Base-by-base conservation (phyloP, 2,113 vertebrate species). In the Talpa occidentalis region DNA sequence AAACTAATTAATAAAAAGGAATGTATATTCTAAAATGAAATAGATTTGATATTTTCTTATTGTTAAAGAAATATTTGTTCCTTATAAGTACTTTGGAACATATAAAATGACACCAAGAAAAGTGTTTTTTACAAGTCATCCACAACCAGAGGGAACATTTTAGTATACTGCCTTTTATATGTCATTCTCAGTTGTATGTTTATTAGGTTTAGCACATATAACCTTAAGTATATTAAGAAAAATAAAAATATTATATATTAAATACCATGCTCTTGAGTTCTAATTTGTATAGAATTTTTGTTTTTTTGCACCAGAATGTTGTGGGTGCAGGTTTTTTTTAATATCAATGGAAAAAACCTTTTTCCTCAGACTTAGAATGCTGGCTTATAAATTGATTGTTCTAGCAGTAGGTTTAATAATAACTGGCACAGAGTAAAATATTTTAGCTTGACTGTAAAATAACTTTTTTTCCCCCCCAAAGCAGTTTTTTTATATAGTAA, bases 61-160 rank as follows among this genome's bases (percentile, higher is more conserved):
- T 89, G 35, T 62, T 26, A 59, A 90, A 90, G 37, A 89, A 59
- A 30, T 62, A 28, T 21, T 90, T 94, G 19, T 91, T 54, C 47
- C 78, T 77, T 82, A 35, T 82, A 62, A 32, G 16, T 69, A 56
- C 10, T 89, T 74, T 70, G 30, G 21, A 59, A 96, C 35, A 37
- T 79, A 49, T 0, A 60, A 32, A 84, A 73, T 92, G 24, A 73
- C 26, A 67, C 42, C 60, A 91, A 66, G 35, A 94, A 91, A 90
- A 93, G 70, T 76, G 70, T 67, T 79, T 83, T 0, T 44, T n/a
- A 32, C 5, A 86, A 85, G 26, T 73, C 47, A 84, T 88, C 56
- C 19, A 84, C 47, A 78, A 78, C 67, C 6, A 84, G n/a, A 92
- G 60, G 60, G 91, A 83, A 74, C 2, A 32, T n/a, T 82, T 77